Percentiles rank a stretch among this genome's conserved stretches.
Evolutionary conservation across 2,797 vertebrate genomes (phyloP).

Genomic region (Periparus ater): DNA sequence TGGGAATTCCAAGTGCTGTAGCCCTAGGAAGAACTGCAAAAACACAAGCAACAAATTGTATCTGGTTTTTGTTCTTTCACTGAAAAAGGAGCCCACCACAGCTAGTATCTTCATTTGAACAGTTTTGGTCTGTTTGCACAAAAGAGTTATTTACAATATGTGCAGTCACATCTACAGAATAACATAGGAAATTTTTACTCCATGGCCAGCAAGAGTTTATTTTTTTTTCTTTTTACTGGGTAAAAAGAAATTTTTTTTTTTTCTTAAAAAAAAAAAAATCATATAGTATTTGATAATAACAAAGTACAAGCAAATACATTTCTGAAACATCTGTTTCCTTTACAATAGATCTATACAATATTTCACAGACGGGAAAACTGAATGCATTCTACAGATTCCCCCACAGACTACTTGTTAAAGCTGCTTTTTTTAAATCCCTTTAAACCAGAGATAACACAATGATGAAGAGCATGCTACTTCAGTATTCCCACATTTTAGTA

Average conservation of each 20-base stretch:
- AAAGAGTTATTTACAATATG: conserved; percentile 59
- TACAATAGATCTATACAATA: conserved; percentile 67
- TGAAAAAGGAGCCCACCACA: neutral
- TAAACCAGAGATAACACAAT: conserved; percentile 35
- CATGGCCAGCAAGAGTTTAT: conserved; percentile 59
- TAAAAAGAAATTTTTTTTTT: conserved; percentile 17
- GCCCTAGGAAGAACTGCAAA: neutral
- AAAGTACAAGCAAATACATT: conserved; percentile 69
- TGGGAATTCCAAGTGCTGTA: neutral
- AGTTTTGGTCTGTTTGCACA: conserved; percentile 33
- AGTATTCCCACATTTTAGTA: conserved; percentile 22
- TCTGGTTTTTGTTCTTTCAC: neutral
- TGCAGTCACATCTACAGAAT: conserved; percentile 62
- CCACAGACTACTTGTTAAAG: conserved; percentile 55
- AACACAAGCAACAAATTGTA: neutral
- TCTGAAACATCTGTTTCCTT: conserved; percentile 65
- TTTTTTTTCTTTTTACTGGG: conserved; percentile 60
- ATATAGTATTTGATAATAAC: conserved; percentile 63
- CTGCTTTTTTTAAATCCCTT: conserved; percentile 7
- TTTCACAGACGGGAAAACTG: conserved; percentile 57
- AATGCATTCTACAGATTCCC: conserved; percentile 30
- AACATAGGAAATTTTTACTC: conserved; percentile 61
- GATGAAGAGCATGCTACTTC: conserved; percentile 40
- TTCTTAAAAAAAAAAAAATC: neutral
- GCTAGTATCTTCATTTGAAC: conserved; percentile 1